phyloP scores from a whole-genome alignment of 2,888 invertebrate genomes.

The Caenorhabditis wallacei region DNA sequence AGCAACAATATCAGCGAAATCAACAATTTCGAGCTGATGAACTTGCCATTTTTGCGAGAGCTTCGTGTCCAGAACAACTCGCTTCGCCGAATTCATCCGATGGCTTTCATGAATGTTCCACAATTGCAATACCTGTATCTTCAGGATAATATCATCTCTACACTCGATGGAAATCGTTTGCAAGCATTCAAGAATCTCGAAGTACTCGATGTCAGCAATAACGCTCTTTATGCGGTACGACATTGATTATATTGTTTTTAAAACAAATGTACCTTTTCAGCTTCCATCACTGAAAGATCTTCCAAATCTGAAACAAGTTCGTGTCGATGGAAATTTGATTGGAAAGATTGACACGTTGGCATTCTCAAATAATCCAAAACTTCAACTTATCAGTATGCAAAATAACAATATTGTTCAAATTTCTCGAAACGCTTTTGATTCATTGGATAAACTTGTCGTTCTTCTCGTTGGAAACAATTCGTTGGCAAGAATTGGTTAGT shows the following conservation, averaged over 20 bases:
- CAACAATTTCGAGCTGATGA: constrained; percentile 88
- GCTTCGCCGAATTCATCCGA: constrained; percentile 88
- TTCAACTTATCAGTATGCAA: constrained; percentile 87
- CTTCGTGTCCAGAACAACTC: constrained; percentile 86
- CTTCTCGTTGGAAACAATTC: constrained; percentile 90
- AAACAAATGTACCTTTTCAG: not conserved
- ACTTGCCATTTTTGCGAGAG: constrained; percentile 88
- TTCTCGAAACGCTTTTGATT: constrained; percentile 82
- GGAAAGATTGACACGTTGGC: constrained; percentile 89
- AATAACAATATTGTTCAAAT: constrained; percentile 79
- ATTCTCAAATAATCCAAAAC: constrained; percentile 90
- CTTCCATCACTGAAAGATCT: constrained; percentile 89
- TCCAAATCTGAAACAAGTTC: constrained; percentile 88
- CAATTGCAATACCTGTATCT: constrained; percentile 87
- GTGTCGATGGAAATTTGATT: constrained; percentile 86
- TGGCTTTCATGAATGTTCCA: constrained; percentile 92
- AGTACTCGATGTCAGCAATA: constrained; percentile 89
- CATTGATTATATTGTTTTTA: too few species aligned
- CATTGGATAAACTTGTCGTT: constrained; percentile 87
- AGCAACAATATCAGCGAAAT: constrained; percentile 88
- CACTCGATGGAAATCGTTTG: constrained; percentile 90
- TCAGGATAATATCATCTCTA: constrained; percentile 89
- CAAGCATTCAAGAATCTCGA: constrained; percentile 89
- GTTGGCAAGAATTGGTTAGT: constrained; percentile 87
- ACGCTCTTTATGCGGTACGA: constrained; percentile 88